These are phyloP conservation scores for Myripristis jacobus DNA, from an alignment of 2,797 vertebrate genomes.

Conservation along the genomic window DNA sequence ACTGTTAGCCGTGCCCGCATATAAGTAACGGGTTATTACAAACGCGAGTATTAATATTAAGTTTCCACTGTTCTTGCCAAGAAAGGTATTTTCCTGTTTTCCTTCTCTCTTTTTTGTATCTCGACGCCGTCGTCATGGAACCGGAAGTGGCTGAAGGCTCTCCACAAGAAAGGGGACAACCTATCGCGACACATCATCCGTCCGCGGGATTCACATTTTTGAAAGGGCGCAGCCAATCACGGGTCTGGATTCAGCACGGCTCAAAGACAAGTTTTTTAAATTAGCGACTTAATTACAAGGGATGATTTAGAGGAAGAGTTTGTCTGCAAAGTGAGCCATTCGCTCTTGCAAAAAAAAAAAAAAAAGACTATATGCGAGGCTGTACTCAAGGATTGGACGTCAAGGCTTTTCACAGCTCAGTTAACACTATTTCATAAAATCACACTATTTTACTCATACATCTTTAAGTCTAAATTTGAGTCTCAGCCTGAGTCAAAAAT, in stretches of 20 bases:
- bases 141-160: slow-evolving; percentile 79
- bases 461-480: too few species aligned
- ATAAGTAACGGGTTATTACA: not conserved
- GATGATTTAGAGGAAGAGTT: too few species aligned
- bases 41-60: slow-evolving; percentile 38
- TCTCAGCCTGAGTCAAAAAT: too few species aligned
- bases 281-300: not conserved
- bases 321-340: too few species aligned
- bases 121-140: slow-evolving; percentile 82
- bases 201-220: slow-evolving; percentile 79
- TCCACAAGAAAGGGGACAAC: slow-evolving; percentile 81
- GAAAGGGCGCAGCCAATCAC: slow-evolving; percentile 77
- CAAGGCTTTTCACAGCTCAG: too few species aligned
- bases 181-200: slow-evolving; percentile 76
- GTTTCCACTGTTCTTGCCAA: slow-evolving; percentile 66
- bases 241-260: not conserved
- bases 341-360: too few species aligned
- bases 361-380: too few species aligned
- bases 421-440: too few species aligned
- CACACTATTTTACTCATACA: too few species aligned
- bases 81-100: slow-evolving; percentile 80
- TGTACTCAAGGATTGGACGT: too few species aligned
- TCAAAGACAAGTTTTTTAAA: not conserved
- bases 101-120: slow-evolving; percentile 81
- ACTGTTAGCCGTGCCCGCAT: not conserved